These are phyloP conservation scores for Engraulis encrasicolus DNA, from an alignment of 2,113 vertebrate species.

Conservation along the genomic window DNA sequence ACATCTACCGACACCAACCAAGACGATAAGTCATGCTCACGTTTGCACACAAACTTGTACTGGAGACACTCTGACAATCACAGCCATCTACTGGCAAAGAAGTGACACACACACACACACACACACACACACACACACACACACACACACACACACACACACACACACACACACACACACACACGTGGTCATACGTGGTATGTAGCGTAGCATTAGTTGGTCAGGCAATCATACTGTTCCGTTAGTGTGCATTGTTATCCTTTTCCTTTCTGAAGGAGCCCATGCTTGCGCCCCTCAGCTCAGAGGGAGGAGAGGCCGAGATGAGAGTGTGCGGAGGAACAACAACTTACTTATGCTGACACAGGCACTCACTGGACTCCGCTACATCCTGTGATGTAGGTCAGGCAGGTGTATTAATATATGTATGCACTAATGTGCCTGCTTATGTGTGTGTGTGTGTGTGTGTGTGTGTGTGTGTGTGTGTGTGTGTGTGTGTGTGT, in stretches of 20 bases:
- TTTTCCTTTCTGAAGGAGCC: too few relatives aligned
- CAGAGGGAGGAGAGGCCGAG: background rate
- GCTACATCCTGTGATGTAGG: constrained; percentile 14
- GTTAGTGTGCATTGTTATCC: too few relatives aligned
- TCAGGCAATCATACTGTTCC: too few relatives aligned
- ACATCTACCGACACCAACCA: too few relatives aligned
- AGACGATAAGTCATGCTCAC: too few relatives aligned
- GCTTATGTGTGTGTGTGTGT: background rate
- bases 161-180: background rate
- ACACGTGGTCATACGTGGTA: background rate
- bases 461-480: too few relatives aligned
- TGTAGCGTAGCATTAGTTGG: too few relatives aligned
- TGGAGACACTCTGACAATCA: too few relatives aligned
- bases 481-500: background rate
- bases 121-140: constrained; percentile 28
- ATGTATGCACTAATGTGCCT: background rate
- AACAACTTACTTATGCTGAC: background rate
- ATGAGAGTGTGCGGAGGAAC: background rate
- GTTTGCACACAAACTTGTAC: too few relatives aligned
- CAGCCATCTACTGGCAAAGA: too few relatives aligned
- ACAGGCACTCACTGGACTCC: background rate
- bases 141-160: background rate
- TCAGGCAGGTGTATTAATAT: background rate
- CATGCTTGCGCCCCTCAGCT: background rate
- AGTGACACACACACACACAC: background rate